Percentiles rank a stretch among this genome's conserved stretches.
Conservation (phyloP, 2,113 vertebrate genomes). For the Cyanoliseus patagonus region DNA sequence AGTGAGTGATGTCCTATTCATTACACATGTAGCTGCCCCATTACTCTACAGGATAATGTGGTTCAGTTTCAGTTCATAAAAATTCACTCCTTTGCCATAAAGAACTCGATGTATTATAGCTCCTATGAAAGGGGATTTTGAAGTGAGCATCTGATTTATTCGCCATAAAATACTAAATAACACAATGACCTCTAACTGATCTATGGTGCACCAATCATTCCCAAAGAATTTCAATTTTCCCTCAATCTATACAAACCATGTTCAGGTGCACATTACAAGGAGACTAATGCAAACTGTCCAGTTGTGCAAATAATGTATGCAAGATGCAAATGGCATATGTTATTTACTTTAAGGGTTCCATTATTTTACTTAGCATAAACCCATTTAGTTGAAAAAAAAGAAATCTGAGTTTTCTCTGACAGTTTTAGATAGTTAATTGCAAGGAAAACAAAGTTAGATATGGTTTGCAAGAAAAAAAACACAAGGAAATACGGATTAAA, state of each 20-base stretch:
- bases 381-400: neutral
- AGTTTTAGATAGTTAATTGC: neutral
- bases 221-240: conserved; percentile 29
- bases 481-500: neutral
- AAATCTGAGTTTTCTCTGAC: neutral
- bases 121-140: conserved; percentile 6
- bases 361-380: neutral
- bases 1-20: neutral
- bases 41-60: conserved; percentile 35
- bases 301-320: neutral
- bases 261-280: neutral
- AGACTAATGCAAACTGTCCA: neutral
- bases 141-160: conserved; percentile 56
- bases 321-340: neutral
- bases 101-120: neutral
- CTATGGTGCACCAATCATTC: neutral
- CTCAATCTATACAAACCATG: neutral
- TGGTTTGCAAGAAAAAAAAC: neutral
- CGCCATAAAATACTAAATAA: conserved; percentile 52
- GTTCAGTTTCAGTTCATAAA: conserved; percentile 65
- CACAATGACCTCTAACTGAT: conserved; percentile 46
- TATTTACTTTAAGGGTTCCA: neutral
- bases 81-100: conserved; percentile 51
- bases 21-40: neutral
- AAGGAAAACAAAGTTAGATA: neutral